Percentiles rank a stretch among this genome's conserved stretches.
phyloP scores from a whole-genome alignment of 2,888 invertebrate genomes.

The Frankliniella fusca region DNA sequence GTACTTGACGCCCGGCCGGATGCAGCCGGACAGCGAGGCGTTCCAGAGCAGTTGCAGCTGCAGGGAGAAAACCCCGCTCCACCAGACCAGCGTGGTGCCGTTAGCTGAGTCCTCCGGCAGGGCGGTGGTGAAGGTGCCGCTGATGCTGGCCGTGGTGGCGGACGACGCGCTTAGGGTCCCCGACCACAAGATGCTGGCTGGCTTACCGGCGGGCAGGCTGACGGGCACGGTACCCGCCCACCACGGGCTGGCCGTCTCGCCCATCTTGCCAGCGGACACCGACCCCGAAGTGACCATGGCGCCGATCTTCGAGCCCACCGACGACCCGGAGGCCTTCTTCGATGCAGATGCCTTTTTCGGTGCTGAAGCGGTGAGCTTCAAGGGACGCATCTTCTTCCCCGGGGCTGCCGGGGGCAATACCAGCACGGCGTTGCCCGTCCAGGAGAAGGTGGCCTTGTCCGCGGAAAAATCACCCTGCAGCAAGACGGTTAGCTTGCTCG shows the following conservation, averaged over 20 bases:
- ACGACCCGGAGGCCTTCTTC: constrained; percentile 10
- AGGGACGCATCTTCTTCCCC: neutral
- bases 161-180: constrained; percentile 28
- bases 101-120: constrained; percentile 37
- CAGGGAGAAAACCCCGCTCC: constrained; percentile 38
- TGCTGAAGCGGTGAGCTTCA: neutral
- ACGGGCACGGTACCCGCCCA: constrained; percentile 19
- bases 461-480: constrained; percentile 34
- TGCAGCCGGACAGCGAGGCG: constrained; percentile 35
- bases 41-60: constrained; percentile 36
- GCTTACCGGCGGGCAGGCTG: constrained; percentile 35
- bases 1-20: constrained; percentile 38
- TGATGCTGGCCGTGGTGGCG: constrained; percentile 9
- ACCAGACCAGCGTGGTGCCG: constrained; percentile 37
- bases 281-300: constrained; percentile 23
- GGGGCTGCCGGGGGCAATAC: neutral
- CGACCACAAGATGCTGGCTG: constrained; percentile 37
- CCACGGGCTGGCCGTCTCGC: neutral
- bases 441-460: constrained; percentile 33
- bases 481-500: constrained; percentile 30
- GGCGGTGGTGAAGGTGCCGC: constrained; percentile 20
- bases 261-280: neutral
- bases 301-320: constrained; percentile 13
- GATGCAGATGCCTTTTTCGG: neutral
- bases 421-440: constrained; percentile 34